Conservation (phyloP, 35 echinoderm and acorn worm species). For the Apostichopus japonicus region DNA sequence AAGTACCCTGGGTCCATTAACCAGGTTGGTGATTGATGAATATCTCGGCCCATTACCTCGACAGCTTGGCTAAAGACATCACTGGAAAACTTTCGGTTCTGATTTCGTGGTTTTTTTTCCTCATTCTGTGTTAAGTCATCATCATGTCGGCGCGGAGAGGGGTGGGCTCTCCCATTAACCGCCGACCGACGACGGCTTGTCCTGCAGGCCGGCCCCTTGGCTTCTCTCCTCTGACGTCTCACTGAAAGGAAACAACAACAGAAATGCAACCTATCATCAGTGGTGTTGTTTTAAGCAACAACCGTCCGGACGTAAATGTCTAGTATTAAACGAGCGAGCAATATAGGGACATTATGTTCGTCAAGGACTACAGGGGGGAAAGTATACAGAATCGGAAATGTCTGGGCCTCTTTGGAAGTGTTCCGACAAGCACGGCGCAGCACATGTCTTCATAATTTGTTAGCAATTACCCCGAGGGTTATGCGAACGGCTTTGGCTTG, state of each 20-base stretch:
- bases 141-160: background rate
- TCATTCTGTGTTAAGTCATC: background rate
- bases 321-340: constrained; percentile 40
- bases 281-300: constrained; percentile 54
- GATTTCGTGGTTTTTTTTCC: constrained; percentile 10
- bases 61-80: constrained; percentile 51
- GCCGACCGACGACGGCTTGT: constrained; percentile 2
- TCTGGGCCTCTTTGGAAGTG: constrained; percentile 10
- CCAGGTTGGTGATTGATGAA: constrained; percentile 47
- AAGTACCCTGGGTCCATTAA: constrained; percentile 48
- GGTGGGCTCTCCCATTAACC: constrained; percentile 43
- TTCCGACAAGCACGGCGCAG: constrained; percentile 13
- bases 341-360: constrained; percentile 29
- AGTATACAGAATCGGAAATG: constrained; percentile 4
- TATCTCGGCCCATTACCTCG: constrained; percentile 41
- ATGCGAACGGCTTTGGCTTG: constrained; percentile 53
- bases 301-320: constrained; percentile 49
- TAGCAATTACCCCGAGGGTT: constrained; percentile 64
- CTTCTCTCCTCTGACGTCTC: background rate
- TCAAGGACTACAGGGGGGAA: constrained; percentile 16
- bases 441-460: constrained; percentile 65
- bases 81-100: background rate
- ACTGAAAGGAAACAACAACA: background rate
- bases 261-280: constrained; percentile 35
- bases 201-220: constrained; percentile 22